Conservation (phyloP, 2,113 vertebrate genomes). For the Dascyllus trimaculatus region DNA sequence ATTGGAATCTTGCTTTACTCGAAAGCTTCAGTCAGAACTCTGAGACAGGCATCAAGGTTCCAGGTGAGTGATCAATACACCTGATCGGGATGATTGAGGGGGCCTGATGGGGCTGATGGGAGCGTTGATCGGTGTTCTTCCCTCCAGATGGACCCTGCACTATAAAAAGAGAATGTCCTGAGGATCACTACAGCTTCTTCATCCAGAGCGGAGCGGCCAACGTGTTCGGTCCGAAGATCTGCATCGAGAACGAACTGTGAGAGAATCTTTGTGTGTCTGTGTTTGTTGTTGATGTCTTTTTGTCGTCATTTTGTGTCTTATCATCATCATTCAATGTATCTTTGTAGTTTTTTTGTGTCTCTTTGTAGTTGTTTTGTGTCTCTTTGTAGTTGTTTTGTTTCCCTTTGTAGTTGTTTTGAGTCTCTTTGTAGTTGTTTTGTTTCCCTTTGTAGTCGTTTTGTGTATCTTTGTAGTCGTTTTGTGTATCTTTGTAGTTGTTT, state of each 20-base stretch:
- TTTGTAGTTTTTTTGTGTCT: neutral
- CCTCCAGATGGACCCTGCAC: conserved; percentile 73
- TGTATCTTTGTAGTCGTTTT: neutral
- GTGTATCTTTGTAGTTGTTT: neutral
- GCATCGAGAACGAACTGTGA: conserved; percentile 90
- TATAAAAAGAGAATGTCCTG: conserved; percentile 83
- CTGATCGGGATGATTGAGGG: neutral
- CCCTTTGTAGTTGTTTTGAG: too few species aligned
- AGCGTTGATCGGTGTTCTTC: neutral
- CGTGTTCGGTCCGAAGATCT: conserved; percentile 90
- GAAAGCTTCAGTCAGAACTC: accelerated
- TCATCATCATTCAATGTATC: too few species aligned
- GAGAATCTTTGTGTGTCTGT: neutral
- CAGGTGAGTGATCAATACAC: conserved; percentile 17
- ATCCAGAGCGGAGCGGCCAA: conserved; percentile 93
- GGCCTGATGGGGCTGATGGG: neutral
- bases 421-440: too few species aligned
- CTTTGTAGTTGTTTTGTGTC: too few species aligned
- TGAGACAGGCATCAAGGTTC: accelerated
- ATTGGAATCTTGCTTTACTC: accelerated
- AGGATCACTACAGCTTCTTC: conserved; percentile 90
- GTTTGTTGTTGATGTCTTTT: too few species aligned
- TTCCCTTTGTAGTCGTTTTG: too few species aligned
- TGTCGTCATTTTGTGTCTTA: too few species aligned
- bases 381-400: too few species aligned